Base-by-base conservation (phyloP, 2,797 vertebrate species). In the Meriones psammophilus region DNA sequence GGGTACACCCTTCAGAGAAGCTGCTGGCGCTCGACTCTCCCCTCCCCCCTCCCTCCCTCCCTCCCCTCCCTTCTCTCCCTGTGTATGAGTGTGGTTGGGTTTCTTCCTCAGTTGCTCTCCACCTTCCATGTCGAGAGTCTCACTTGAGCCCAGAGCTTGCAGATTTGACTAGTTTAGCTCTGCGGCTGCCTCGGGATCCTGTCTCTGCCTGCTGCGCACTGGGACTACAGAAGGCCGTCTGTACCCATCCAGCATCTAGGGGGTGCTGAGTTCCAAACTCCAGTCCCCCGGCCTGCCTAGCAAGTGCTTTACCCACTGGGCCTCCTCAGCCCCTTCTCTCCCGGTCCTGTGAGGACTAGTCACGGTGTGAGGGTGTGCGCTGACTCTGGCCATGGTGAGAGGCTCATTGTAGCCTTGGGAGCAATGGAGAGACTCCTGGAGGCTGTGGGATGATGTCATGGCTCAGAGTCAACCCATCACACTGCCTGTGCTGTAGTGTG, bases 1-100 rank as follows among this genome's bases (percentile, higher is more conserved):
- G 24, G 50, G 24, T 5, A 6, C 5, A 9, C 5, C 46, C 76
- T 46, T 86, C 73, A 24, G n/a, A 42, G 69, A 58, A n/a, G 36
- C 26, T 39, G 3, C 74, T 73, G 10, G 18, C 5, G n/a, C 22
- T n/a, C 30, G 42, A 17, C 42, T 54, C 50, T 33, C 18, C 80
- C 4, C 1, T 30, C 8, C 4, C 14, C 8, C 4, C 14, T 39
- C 24, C 22, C 28, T 4, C 54, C 5, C n/a, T 18, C 73, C 2
- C 14, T 4, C 28, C 14, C 26, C 4, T 20, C 7, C 30, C 8
- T 22, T 17, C 15, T 56, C 33, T 33, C 68, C 22, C 79, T 42
- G 8, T 83, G 36, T 64, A 18, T 83, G 36, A 5, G 24, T 64
- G 36, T 14, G 42, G 17, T 22, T 68, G 26, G 3, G 17, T 46